Percentiles rank a stretch among this genome's conserved stretches.
These are phyloP conservation scores for Bambusicola thoracicus DNA, from an alignment of 2,113 vertebrate species.

Conservation along the genomic window DNA sequence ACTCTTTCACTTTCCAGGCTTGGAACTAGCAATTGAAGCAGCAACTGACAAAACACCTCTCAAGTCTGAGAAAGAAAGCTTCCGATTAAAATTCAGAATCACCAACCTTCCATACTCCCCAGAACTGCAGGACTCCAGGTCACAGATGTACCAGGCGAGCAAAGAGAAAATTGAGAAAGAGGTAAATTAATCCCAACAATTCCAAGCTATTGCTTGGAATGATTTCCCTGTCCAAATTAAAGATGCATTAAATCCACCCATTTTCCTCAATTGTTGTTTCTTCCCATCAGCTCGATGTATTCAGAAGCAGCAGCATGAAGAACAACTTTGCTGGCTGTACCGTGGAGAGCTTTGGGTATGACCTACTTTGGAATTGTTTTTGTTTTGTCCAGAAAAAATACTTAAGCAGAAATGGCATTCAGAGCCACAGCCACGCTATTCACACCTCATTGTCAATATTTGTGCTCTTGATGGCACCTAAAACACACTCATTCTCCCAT, in stretches of 20 bases:
- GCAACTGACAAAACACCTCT: slow-evolving; percentile 10
- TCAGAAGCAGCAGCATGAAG: slow-evolving; percentile 64
- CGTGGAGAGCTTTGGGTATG: slow-evolving; percentile 74
- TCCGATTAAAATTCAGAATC: slow-evolving; percentile 72
- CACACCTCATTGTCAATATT: background rate
- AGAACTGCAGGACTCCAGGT: slow-evolving; percentile 29
- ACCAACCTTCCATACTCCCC: slow-evolving; percentile 67
- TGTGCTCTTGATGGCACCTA: background rate
- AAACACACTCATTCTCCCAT: background rate
- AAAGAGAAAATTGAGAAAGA: slow-evolving; percentile 68
- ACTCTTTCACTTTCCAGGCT: slow-evolving; percentile 7
- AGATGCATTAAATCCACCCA: background rate
- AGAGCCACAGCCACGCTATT: background rate
- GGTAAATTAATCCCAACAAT: slow-evolving; percentile 52
- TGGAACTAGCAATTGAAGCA: slow-evolving; percentile 15
- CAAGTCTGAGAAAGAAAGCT: background rate
- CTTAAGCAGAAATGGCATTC: background rate
- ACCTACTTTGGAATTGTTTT: background rate
- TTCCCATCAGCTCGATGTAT: slow-evolving; percentile 70
- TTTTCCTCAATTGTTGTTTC: background rate
- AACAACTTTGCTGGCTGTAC: slow-evolving; percentile 64
- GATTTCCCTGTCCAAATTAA: background rate
- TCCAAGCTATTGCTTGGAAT: too few species aligned
- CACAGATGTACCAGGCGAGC: slow-evolving; percentile 5
- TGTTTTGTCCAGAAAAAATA: background rate